These are phyloP conservation scores for Agriopis aurantiaria DNA, from an alignment of 2,888 invertebrate species.

Conservation along the genomic window DNA sequence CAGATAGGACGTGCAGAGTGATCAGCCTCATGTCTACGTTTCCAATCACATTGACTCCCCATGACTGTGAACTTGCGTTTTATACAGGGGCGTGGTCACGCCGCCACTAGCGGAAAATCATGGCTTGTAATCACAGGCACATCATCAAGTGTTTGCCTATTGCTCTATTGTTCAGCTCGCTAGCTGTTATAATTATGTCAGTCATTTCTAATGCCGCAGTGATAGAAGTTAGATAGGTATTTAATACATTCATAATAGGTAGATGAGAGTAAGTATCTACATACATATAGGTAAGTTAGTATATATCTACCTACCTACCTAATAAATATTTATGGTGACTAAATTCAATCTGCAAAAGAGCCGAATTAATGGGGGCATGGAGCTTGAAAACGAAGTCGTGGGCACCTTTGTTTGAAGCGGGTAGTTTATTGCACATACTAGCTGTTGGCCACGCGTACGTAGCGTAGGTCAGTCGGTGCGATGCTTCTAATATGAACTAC, in stretches of 20 bases:
- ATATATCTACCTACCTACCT: too few species aligned
- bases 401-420: too few species aligned
- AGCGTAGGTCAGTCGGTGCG: too few species aligned
- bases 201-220: conserved; percentile 5
- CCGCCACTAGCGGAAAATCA: conserved; percentile 71
- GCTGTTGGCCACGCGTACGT: too few species aligned
- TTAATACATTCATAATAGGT: background rate
- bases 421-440: too few species aligned
- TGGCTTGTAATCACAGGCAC: conserved; percentile 62
- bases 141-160: conserved; percentile 53
- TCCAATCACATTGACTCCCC: conserved; percentile 66
- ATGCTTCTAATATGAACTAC: too few species aligned
- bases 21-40: conserved; percentile 66
- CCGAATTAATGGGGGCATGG: too few species aligned
- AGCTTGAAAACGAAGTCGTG: too few species aligned
- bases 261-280: too few species aligned
- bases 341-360: too few species aligned
- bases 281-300: too few species aligned
- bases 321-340: too few species aligned
- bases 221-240: conserved; percentile 10
- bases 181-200: conserved; percentile 14
- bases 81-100: conserved; percentile 82
- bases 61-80: conserved; percentile 82
- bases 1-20: conserved; percentile 53
- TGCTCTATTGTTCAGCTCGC: conserved; percentile 28